Base-by-base conservation (phyloP, 2,113 vertebrate species). In the Genyomyrus donnyi region DNA sequence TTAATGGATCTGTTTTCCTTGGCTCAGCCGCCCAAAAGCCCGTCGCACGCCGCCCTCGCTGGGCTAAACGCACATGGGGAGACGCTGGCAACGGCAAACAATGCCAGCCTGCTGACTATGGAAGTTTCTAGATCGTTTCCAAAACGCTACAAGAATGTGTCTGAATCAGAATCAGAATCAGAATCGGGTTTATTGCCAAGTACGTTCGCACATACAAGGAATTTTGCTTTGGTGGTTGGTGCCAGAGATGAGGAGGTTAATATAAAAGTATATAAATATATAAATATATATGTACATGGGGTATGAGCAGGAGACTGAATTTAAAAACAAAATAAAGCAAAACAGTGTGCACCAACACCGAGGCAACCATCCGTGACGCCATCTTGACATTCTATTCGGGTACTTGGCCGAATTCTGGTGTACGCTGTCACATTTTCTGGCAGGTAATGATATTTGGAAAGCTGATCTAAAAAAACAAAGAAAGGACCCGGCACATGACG, bases 1-100 rank as follows among this genome's bases (percentile, higher is more conserved):
- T 89, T 85, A 85, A 84, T 89, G 89, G 50, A 89, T 89, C 77
- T 56, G 77, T 80, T 89, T 62, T 52, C 50, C 24, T 85, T 52
- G 42, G 77, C 77, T 42, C 83, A n/a, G 39, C 53, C 52, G 52
- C 80, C 24, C 24, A 45, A 80, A 89, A 56, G 77, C 80, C 39
- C 52, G 19, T 42, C 15, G 7, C n/a, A 21, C 15, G 9, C 52
- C 35, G 1, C 27, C 13, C 1, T 48, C 15, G 0, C 19, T 21
- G 21, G 31, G 49, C 49, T 15, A 62, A 13, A 31, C 15, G 35
- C 2, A 46, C 31, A 15, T 9, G 24, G 24, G 11, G 74, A 31
- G 11, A 24, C 4, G 50, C 66, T 49, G 6, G 70, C 35, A 17
- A 42, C 15, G 0, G 1, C 35, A 19, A 15, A 19, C 31, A 15